Base-by-base conservation (phyloP, 2,888 invertebrate genomes). In the Odontocerum albicorne region DNA sequence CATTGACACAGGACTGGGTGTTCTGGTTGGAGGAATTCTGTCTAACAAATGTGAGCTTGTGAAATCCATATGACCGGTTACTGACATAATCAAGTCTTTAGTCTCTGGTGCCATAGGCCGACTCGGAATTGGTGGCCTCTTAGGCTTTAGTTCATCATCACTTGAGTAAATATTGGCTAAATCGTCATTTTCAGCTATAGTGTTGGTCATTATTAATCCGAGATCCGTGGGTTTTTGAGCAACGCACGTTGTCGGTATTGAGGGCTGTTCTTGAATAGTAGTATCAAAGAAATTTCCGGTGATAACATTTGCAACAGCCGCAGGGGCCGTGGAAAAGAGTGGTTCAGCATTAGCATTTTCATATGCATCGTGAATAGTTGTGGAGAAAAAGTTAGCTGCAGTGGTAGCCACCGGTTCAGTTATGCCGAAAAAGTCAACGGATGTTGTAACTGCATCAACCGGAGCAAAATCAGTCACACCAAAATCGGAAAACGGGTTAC, bases 41-140 rank as follows among this genome's bases (percentile, higher is more conserved):
- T 92, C 90, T 51, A 93, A 71, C 47, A 94, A 73, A 66, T 91
- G 88, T 2, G 89, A 87, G 64, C 92, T 92, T 0, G 92, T 90
- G 44, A 90, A 90, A 66, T 94, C 92, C 85, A 93, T 85, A 51
- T 90, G 91, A 1, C 90, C 92, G 31, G 93, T 92, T 1, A 93
- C 92, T 22, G 89, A 90, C 62, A 88, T 80, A 42, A 93, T 86
- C 16, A 94, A 75, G 66, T 92, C 90, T 73, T 92, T 90, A 0
- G 93, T 93, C 70, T 90, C 89, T 60, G 86, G 83, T 0, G 88
- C 85, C 16, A 88, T 81, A 3, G 86, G 84, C 12, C 85, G 82
- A 2, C 79, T 68, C 1, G 80, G 74, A 32, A 81, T 80, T 2
- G 73, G 74, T 12, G 69, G 67, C 10, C 66, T 67, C 8, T 72